Evolutionary conservation across 2,888 invertebrate genomes (phyloP), one percentile per base, ranked within the genome.

Genomic region (Drosophila atripex): DNA sequence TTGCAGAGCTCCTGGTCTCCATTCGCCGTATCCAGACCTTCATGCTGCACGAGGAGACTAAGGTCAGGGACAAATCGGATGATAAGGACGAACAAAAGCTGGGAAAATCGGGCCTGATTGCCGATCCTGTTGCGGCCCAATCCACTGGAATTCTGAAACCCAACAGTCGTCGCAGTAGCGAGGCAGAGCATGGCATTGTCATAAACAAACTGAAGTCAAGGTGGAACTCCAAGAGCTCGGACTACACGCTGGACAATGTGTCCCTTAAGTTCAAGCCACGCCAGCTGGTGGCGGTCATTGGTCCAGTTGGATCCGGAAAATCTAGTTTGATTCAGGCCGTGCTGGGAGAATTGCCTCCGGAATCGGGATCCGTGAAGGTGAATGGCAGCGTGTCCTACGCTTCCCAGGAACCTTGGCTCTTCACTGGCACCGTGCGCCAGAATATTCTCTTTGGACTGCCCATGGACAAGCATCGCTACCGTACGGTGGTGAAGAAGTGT

Each of bases 331-430:
- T 94, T n/a, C 93, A 94, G 76, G 91, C 92, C 1, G 93, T 94
- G 66, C 89, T 93, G 1, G 89, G 90, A 46, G 94, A 94, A 80
- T 76, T 94, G n/a, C 92, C 93, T 0, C 80, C 93, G 0, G 92
- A 91, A 23, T 89, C 91, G 30, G 94, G 94, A 1, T 91, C 91
- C 0, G 89, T 95, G 4, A 91, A 93, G 41, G 93, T 96, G 0
- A 93, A 93, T 21, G 94, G 94, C 0, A 93, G 92, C 0, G 78
- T 95, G 25, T 94, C 95, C 0, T 98, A 97, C 89, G 95, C 96
- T 1, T 94, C 96, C 39, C 97, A 97, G 86, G 95, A 97, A 77
- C 95, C 97, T 0, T 98, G 97, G 97, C 92, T 96, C n/a, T 96
- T 95, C 80, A 94, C 95, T 0, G 94, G 95, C 35, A 93, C 94